These are phyloP conservation scores for Leptodirus hochenwartii DNA, from an alignment of 2,888 invertebrate species.

Conservation along the genomic window DNA sequence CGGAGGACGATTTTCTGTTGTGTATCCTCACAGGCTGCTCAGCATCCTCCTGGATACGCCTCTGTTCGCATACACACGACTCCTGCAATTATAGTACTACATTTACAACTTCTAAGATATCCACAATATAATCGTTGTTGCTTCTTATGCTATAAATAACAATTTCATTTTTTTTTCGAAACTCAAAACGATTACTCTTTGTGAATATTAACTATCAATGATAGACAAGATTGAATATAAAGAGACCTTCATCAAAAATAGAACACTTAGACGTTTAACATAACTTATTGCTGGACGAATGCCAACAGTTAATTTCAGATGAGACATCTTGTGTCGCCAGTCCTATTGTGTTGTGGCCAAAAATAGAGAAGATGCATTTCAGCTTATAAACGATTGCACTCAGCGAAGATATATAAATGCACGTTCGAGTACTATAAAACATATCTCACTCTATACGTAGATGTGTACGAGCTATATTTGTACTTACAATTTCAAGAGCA, in stretches of 20 bases:
- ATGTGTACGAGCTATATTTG: background rate
- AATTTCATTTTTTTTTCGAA: no score
- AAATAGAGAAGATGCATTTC: constrained; percentile 15
- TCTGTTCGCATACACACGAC: constrained; percentile 26
- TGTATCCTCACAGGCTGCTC: constrained; percentile 18
- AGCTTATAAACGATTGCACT: constrained; percentile 10
- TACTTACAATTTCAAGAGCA: constrained; percentile 2
- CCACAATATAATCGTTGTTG: no score
- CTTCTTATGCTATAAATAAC: no score
- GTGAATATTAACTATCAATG: no score
- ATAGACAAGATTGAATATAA: constrained; percentile 14
- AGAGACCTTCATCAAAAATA: constrained; percentile 30
- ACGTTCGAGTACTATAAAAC: no score
- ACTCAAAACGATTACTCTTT: no score
- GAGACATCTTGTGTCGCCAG: constrained; percentile 24
- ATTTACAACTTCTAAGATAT: no score
- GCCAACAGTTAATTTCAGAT: constrained; percentile 30
- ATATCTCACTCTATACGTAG: no score
- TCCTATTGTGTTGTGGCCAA: constrained; percentile 23
- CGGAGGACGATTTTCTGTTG: constrained; percentile 20
- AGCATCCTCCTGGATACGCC: constrained; percentile 31
- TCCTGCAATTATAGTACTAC: no score
- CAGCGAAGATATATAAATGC: no score
- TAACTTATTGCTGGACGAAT: constrained; percentile 26
- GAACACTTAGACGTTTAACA: constrained; percentile 30